Conservation (phyloP, 2,797 vertebrate species). For the Sparidentex hasta region DNA sequence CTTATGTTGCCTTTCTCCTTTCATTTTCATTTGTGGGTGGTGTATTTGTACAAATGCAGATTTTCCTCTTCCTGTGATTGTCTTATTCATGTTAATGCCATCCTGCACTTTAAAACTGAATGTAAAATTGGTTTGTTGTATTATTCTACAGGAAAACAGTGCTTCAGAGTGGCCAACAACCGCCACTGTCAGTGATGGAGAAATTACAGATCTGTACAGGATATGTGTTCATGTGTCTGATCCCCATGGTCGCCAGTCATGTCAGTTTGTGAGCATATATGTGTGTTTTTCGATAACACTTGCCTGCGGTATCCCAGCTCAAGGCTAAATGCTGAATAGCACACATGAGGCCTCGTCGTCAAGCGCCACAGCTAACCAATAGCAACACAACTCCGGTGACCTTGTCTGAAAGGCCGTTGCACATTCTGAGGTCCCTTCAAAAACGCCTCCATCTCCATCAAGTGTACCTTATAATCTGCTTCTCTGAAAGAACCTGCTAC, state of each 20-base stretch:
- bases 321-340: conserved; percentile 75
- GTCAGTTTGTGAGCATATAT: conserved; percentile 26
- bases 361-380: conserved; percentile 42
- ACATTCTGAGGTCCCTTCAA: conserved; percentile 42
- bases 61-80: background rate
- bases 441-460: conserved; percentile 30
- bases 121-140: background rate
- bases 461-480: conserved; percentile 23
- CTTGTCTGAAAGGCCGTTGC: conserved; percentile 62
- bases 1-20: background rate
- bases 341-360: conserved; percentile 63
- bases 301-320: conserved; percentile 55
- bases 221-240: conserved; percentile 34
- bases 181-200: conserved; percentile 1
- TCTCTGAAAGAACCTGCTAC: conserved; percentile 27
- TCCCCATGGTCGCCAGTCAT: conserved; percentile 22
- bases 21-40: too few species aligned
- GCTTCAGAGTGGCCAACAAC: conserved; percentile 4
- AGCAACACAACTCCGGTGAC: conserved; percentile 50
- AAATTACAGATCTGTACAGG: conserved; percentile 26
- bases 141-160: conserved; percentile 6
- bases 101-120: background rate
- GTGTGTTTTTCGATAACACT: conserved; percentile 28
- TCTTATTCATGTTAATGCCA: background rate
- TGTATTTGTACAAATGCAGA: background rate